Conservation (phyloP, 2,113 vertebrate species). For the Seriola aureovittata region DNA sequence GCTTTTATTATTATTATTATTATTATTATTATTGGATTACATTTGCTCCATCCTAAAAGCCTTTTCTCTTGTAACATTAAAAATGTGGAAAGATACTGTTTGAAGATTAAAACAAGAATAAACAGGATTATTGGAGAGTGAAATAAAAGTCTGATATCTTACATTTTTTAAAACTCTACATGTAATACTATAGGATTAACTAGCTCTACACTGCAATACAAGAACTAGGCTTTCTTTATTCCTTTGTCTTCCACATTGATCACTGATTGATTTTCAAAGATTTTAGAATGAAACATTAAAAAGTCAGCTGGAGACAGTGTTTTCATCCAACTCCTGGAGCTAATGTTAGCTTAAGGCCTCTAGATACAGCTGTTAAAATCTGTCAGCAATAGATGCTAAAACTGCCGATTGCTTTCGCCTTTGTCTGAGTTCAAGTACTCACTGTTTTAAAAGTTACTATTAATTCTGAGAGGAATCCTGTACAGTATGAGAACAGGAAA, state of each 20-base stretch:
- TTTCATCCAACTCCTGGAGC: background rate
- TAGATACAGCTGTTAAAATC: background rate
- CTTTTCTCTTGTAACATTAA: too few relatives aligned
- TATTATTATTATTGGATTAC: too few relatives aligned
- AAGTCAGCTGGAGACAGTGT: background rate
- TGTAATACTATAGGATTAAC: too few relatives aligned
- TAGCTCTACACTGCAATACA: too few relatives aligned
- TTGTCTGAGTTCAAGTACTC: background rate
- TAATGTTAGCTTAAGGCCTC: background rate
- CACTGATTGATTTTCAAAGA: background rate
- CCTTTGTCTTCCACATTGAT: background rate
- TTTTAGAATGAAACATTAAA: background rate
- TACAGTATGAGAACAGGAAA: background rate
- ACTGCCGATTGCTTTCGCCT: background rate
- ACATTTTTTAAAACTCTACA: too few relatives aligned
- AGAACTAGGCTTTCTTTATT: too few relatives aligned
- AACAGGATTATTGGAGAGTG: too few relatives aligned
- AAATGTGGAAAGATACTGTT: too few relatives aligned
- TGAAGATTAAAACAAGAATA: too few relatives aligned
- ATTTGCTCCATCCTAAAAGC: too few relatives aligned
- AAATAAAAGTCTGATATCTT: too few relatives aligned
- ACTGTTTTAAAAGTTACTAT: background rate
- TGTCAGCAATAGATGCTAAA: background rate
- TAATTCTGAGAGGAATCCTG: background rate
- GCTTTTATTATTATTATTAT: too few relatives aligned